Evolutionary conservation across 1,140 invertebrate species (phyloP), one percentile per base, ranked within the genome.

Genomic region (Sesamia nonagrioides): DNA sequence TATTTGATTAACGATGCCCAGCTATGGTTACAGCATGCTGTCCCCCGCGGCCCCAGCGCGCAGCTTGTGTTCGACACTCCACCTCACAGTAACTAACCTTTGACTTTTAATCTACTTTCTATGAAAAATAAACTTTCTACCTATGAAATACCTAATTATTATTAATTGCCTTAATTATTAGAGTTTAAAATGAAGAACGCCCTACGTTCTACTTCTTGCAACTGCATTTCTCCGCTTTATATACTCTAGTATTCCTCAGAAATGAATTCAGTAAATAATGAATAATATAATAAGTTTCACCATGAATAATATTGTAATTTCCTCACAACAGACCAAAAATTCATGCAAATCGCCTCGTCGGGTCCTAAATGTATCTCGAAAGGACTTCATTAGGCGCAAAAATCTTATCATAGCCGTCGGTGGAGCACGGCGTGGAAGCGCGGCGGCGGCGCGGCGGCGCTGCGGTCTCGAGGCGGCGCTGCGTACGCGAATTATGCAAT

Each of bases 401-500:
- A 89, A 88, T 86, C 78, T 76, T 17, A 40, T 54, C 68, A n/a
- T 15, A 35, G 8, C 48, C 68, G 48, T 17, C 68, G 68, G 71
- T 7, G 52, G 17, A 13, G 45, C 2, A 13, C 45, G 45, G 37
- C 7, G 37, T 37, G 3, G 37, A 5, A 5, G 37, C 37, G 37
- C 3, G 3, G 37, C 40, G 40, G 40, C 42, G n/a, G 66, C 52
- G 48, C 33, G n/a, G 2, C 17, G 42, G 18, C 56, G 83, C 78
- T 73, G 61, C 56, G 3, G 37, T 37, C 3, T 7, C 37, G n/a
- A 54, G 9, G 68, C 60, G 63, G 71, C 63, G 80, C 68, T 81
- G 84, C 82, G 85, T 79, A 81, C 78, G 77, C 83, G 86, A 90
- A 93, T 93, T 93, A 93, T 93, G 89, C 91, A 92, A 93, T 93